Conservation (phyloP, 2,113 vertebrate genomes). For the Sisor rabdophorus region DNA sequence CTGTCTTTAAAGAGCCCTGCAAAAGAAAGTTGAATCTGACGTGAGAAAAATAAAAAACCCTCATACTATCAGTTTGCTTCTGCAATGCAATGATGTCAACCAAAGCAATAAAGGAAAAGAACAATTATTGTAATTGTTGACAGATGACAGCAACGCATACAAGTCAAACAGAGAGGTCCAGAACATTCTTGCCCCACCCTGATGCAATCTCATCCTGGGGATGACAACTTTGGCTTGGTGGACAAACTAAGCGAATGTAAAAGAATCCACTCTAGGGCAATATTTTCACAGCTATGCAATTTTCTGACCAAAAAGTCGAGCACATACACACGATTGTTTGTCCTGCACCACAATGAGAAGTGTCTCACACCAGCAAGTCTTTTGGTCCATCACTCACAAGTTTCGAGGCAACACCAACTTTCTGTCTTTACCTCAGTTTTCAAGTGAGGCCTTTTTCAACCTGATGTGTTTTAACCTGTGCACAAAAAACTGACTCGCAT, state of each 20-base stretch:
- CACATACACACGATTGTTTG: not conserved
- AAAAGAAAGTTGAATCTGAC: conserved; percentile 60
- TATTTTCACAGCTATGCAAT: not conserved
- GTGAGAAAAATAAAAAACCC: conserved; percentile 2
- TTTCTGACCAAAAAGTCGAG: not conserved
- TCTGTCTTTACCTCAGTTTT: conserved; percentile 8
- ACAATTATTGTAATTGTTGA: not conserved
- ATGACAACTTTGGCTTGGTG: not conserved
- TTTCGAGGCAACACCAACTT: not conserved
- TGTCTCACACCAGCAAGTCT: not conserved
- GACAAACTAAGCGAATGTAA: not conserved
- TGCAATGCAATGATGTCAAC: conserved; percentile 1
- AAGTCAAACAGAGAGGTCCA: not conserved
- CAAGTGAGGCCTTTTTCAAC: not conserved
- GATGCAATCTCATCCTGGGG: not conserved
- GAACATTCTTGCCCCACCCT: not conserved
- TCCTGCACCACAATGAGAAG: not conserved
- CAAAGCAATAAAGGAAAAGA: not conserved
- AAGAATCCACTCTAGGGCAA: not conserved
- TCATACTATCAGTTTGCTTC: not conserved
- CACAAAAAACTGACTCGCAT: not conserved
- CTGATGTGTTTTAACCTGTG: not conserved
- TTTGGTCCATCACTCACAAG: not conserved
- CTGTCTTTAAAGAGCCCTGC: conserved; percentile 78
- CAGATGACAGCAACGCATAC: not conserved